Evolutionary conservation across 2,797 vertebrate species (phyloP).

Genomic region (Gallinago solitaria): DNA sequence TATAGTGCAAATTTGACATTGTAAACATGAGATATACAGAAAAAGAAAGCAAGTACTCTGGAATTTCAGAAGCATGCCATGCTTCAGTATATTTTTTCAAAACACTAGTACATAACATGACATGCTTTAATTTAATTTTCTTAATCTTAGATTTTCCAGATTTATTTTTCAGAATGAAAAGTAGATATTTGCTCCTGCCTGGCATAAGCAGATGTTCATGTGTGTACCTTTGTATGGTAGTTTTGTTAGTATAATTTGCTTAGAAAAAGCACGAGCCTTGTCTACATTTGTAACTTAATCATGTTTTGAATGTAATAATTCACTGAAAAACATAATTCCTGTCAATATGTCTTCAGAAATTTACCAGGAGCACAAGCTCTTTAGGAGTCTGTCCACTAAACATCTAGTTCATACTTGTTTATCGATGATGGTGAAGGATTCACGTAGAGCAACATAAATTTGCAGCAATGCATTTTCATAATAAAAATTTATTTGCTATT

Average conservation of each 20-base stretch:
- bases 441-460: neutral
- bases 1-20: neutral
- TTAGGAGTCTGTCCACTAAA: neutral
- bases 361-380: neutral
- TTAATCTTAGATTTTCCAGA: neutral
- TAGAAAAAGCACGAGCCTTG: neutral
- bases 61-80: neutral
- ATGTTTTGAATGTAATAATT: neutral
- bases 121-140: neutral
- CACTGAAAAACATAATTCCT: neutral
- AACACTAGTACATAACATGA: neutral
- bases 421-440: neutral
- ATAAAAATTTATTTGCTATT: neutral
- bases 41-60: neutral
- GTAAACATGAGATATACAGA: neutral
- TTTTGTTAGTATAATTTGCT: neutral
- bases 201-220: neutral
- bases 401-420: neutral
- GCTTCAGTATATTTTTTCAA: neutral
- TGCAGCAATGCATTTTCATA: neutral
- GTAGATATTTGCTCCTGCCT: neutral
- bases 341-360: neutral
- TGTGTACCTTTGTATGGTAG: neutral
- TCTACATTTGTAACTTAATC: neutral
- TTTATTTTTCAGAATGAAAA: neutral